A percentile compares a stretch with the other conserved stretches of the same genome.
These are phyloP conservation scores for Onthophagus taurus DNA, from an alignment of 1,140 invertebrate species.

Conservation along the genomic window DNA sequence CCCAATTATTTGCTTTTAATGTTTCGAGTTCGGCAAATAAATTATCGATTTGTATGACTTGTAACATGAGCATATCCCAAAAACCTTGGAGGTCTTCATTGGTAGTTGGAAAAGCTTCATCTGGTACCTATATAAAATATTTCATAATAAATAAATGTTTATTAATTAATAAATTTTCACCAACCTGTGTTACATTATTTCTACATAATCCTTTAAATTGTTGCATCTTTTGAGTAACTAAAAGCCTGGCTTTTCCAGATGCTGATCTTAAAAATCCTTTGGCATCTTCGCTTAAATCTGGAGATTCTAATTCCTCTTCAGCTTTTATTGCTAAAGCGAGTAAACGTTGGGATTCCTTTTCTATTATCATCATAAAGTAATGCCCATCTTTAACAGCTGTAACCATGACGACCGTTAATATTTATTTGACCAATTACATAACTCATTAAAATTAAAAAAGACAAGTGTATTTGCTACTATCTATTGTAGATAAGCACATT, in stretches of 20 bases:
- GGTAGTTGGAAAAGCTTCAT: conserved; percentile 78
- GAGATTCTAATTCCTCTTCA: conserved; percentile 48
- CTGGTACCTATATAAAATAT: not conserved
- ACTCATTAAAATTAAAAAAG: not conserved
- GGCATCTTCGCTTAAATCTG: conserved; percentile 61
- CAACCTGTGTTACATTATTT: conserved; percentile 63
- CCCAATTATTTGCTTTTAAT: conserved; percentile 64
- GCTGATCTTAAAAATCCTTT: conserved; percentile 76
- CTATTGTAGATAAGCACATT: not conserved
- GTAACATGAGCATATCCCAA: conserved; percentile 94
- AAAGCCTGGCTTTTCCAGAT: conserved; percentile 80
- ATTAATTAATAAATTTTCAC: conserved; percentile 44
- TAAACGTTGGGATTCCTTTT: conserved; percentile 60
- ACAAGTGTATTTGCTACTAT: not conserved
- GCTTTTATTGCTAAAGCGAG: conserved; percentile 54
- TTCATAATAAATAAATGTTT: not conserved
- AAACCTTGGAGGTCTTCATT: conserved; percentile 85
- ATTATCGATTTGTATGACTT: conserved; percentile 71
- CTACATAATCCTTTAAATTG: conserved; percentile 81
- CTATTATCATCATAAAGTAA: conserved; percentile 65
- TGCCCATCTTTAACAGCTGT: conserved; percentile 48
- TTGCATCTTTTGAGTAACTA: conserved; percentile 87
- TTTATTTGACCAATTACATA: not conserved
- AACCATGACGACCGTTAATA: too few species aligned
- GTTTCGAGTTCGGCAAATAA: conserved; percentile 67